Base-by-base conservation (phyloP, 2,888 invertebrate species). In the Tipula helvola region DNA sequence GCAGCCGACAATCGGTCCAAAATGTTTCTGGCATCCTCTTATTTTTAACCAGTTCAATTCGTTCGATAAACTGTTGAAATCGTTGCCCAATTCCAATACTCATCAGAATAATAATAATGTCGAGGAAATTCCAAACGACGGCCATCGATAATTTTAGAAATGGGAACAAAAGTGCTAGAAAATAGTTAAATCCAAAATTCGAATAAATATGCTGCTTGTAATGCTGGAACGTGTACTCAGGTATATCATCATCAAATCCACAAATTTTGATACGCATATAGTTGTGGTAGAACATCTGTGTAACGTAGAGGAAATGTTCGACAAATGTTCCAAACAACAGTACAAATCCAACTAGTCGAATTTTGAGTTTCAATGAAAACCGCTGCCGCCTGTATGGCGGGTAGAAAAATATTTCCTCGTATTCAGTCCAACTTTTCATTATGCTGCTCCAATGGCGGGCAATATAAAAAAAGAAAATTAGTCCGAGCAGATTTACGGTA, bases 1-100 rank as follows among this genome's bases (percentile, higher is more conserved):
- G 94, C 88, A 93, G 93, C 87, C 95, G 91, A 3, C 94, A 92
- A 87, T 92, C 92, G 57, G 93, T 92, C 95, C 95, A 95, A 88
- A 93, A 92, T 89, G 92, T 92, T 52, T 93, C 93, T 5, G 94
- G 93, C 89, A 93, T 10, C 10, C 28, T 18, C 28, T 71, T 71
- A 71, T 71, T 28, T 28, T 18, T 28, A 28, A 28, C 71, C 12
- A 3, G 28, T 18, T 71, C 71, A 28, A 71, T 71, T 4, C 71
- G 28, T 71, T 71, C 71, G 10, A 10, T 28, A 3, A 28, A 71
- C 28, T 71, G 71, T 10, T 28, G 10, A 28, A 71, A 71, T 28
- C 71, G 18, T 0, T 71, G 71, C 3, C 71, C 12, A 71, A 71
- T 71, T 28, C 28, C 18, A 28, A 71, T 71, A 28, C 71, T 28